Percentiles rank a stretch among this genome's conserved stretches.
These are phyloP conservation scores for Andricus grossulariae DNA, from an alignment of 1,140 invertebrate genomes.

Conservation along the genomic window DNA sequence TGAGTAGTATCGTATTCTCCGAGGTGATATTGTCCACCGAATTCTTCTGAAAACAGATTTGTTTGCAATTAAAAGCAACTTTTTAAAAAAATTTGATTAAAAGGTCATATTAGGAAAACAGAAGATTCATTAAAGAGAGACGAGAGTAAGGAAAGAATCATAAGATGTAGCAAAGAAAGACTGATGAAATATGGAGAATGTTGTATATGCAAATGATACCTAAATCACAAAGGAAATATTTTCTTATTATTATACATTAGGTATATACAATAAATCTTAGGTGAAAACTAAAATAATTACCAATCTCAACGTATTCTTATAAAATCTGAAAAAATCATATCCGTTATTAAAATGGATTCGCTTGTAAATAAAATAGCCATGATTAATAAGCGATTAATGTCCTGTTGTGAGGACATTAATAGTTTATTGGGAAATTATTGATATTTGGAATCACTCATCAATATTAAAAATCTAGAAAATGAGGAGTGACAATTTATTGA, in stretches of 20 bases:
- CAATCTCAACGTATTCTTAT: not conserved
- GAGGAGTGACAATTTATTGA: not conserved
- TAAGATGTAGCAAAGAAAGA: too few species aligned
- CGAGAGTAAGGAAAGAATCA: too few species aligned
- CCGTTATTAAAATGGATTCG: not conserved
- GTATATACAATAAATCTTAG: too few species aligned
- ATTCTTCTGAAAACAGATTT: not conserved
- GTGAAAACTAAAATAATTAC: not conserved
- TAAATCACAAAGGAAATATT: too few species aligned
- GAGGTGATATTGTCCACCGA: not conserved
- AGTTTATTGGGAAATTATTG: not conserved
- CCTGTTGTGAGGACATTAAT: not conserved
- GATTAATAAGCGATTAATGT: not conserved
- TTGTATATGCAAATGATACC: too few species aligned
- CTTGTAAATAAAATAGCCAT: not conserved
- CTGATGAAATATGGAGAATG: too few species aligned
- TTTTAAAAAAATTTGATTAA: not conserved
- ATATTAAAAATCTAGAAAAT: conserved; percentile 34
- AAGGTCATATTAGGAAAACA: not conserved
- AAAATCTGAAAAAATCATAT: conserved; percentile 26
- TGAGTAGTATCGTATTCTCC: not conserved
- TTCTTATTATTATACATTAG: too few species aligned
- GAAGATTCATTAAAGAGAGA: not conserved
- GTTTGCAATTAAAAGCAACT: not conserved
- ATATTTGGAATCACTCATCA: not conserved